Base-by-base conservation (phyloP, 1,140 invertebrate species). In the Camponotus floridanus region DNA sequence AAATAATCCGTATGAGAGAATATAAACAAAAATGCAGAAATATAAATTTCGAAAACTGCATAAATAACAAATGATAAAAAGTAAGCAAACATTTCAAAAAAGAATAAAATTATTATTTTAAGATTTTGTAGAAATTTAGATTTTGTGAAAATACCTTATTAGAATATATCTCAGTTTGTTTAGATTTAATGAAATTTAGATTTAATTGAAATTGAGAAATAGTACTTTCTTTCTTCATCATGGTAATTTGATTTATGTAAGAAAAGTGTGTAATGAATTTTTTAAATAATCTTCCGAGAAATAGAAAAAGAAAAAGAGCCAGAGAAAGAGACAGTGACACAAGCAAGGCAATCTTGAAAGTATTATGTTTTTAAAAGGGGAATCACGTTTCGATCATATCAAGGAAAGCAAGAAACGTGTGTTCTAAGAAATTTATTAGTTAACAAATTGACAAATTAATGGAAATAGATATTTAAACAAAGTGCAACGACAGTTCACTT, bases 341-440 rank as follows among this genome's bases (percentile, higher is more conserved):
- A 62, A 1, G 39, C 33, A 33, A 59, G 33, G 71, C 31, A 65
- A 73, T 74, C 39, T 71, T 90, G 88, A 90, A 90, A 90, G 86
- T 90, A 90, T 80, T 59, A 15, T 31, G 31, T 70, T n/a, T 71
- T 39, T 18, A 73, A 85, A 55, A 33, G 36, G 71, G 65, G 18
- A 3, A 67, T 55, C 45, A 61, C 86, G 70, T 90, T 87, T 87
- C 85, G 48, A 76, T 64, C 59, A 73, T 87, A 87, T 89, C 79
- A 79, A 71, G 18, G 18, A 36, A 51, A 26, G 73, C 87, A 39
- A 78, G 62, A 9, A 88, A 88, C 62, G 70, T 62, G 86, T 59
- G 74, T 88, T 81, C 62, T 73, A 31, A 55, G 48, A 78, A 9
- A 36, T 64, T 61, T 36, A 55, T 76, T 76, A 88, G 76, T 51